Percentiles rank a stretch among this genome's conserved stretches.
Conservation (phyloP, 1,140 invertebrate genomes). For the Anoplolepis gracilipes region DNA sequence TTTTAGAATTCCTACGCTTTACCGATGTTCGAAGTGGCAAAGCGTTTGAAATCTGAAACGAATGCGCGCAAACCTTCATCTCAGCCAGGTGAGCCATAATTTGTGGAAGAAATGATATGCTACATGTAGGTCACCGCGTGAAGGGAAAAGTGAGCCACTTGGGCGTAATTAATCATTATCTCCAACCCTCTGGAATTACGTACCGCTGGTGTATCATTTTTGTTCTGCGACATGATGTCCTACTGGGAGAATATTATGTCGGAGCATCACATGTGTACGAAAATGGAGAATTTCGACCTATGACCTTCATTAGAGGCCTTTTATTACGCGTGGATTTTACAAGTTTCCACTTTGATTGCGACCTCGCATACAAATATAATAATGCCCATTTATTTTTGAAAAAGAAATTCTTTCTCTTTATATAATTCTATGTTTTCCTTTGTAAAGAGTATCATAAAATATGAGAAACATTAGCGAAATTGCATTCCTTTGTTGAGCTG, state of each 20-base stretch:
- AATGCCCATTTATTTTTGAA: not conserved
- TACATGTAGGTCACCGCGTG: not conserved
- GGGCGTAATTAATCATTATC: slow-evolving; percentile 62
- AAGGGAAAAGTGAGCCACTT: slow-evolving; percentile 41
- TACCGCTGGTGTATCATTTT: slow-evolving; percentile 7
- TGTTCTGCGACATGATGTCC: not conserved
- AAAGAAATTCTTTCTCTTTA: not conserved
- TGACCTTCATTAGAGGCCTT: not conserved
- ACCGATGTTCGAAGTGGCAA: slow-evolving; percentile 89
- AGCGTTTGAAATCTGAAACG: slow-evolving; percentile 93
- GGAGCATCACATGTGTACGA: not conserved
- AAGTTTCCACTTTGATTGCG: slow-evolving; percentile 10
- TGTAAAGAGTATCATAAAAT: not conserved
- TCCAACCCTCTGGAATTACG: slow-evolving; percentile 42
- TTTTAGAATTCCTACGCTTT: slow-evolving; percentile 94
- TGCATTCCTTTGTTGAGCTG: not conserved
- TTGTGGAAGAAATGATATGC: slow-evolving; percentile 21
- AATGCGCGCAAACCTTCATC: slow-evolving; percentile 84
- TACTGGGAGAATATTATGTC: not conserved
- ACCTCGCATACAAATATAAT: not conserved
- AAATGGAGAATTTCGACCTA: not conserved
- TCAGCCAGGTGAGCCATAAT: slow-evolving; percentile 13
- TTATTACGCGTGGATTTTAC: not conserved
- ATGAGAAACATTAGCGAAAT: not conserved
- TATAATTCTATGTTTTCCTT: not conserved